Evolutionary conservation across 1,140 invertebrate genomes (phyloP), one percentile per base, ranked within the genome.

Genomic region (Drosophila albomicans): DNA sequence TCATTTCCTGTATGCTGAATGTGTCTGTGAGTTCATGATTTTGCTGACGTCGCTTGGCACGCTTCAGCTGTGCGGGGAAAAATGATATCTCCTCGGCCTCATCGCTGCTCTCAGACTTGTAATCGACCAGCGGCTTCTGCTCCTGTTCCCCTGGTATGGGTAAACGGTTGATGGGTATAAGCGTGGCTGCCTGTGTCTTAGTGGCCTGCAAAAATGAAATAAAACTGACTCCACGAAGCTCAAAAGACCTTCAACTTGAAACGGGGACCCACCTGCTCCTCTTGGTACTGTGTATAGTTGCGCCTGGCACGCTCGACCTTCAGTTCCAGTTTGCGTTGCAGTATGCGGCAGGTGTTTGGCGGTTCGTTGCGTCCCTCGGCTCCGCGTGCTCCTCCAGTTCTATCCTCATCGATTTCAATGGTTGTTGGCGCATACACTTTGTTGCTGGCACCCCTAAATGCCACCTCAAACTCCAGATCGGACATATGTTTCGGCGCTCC

Each of bases 1-100:
- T 92, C 92, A 93, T 93, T 62, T 93, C 92, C 65, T 93, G 92
- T 81, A 93, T 92, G 67, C 92, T 93, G 54, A 93, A 93, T 0
- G 92, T 93, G 52, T 93, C 92, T 11, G 87, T 90, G 8, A 92
- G 75, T 30, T 92, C 89, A 16, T 86, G 85, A 16, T 89, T 89
- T 51, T 81, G 78, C 57, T 82, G 75, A 3, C 81, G 89, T 7
- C 85, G 89, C 43, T 87, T 86, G 51, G 79, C 76, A 41, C 80
- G 80, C 70, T 91, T 91, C 56, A 87, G 58, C 59, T 92, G 90
- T 5, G 82, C 79, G 1, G 92, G 91, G 41, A 92, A 92, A 52
- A 92, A 93, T 20, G 90, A 84, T 16, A 91, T 85, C 46, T 91
- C 91, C 63, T 92, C 92, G n/a, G 82, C 80, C 51, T 92, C 92